Evolutionary conservation across 2,113 vertebrate species (phyloP).

Genomic region (human): DNA sequence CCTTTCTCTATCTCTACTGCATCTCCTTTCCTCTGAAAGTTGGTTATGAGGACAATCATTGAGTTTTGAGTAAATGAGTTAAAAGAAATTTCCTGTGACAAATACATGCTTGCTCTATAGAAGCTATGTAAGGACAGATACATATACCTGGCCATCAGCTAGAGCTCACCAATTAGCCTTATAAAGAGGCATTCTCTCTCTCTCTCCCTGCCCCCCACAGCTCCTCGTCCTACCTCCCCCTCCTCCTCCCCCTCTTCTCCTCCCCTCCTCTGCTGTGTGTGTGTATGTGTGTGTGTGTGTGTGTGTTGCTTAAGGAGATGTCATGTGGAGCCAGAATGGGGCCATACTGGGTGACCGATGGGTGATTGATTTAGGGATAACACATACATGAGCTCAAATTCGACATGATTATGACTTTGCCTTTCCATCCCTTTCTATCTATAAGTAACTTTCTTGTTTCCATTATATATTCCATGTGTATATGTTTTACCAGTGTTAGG

Average conservation of each 20-base stretch:
- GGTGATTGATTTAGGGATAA: neutral
- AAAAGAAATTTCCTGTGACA: neutral
- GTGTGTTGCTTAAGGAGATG: neutral
- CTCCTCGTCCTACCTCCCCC: no score
- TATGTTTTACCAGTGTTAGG: neutral
- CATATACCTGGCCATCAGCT: neutral
- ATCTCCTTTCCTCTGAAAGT: neutral
- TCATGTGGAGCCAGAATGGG: neutral
- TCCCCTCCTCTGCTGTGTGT: neutral
- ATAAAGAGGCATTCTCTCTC: neutral
- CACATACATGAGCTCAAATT: neutral
- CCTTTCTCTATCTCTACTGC: neutral
- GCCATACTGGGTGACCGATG: neutral
- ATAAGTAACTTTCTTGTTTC: neutral
- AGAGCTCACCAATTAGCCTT: neutral
- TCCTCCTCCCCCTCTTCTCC: no score
- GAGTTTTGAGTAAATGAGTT: neutral
- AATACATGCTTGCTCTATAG: neutral
- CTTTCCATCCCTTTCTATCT: neutral
- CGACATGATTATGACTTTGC: neutral
- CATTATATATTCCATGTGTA: neutral
- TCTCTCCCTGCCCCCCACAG: neutral
- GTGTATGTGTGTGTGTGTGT: neutral
- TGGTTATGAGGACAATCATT: neutral
- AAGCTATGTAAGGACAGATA: neutral